A percentile compares a stretch with the other conserved stretches of the same genome.
Conservation (phyloP, 2,797 vertebrate species). For the Enteromius radiatus region DNA sequence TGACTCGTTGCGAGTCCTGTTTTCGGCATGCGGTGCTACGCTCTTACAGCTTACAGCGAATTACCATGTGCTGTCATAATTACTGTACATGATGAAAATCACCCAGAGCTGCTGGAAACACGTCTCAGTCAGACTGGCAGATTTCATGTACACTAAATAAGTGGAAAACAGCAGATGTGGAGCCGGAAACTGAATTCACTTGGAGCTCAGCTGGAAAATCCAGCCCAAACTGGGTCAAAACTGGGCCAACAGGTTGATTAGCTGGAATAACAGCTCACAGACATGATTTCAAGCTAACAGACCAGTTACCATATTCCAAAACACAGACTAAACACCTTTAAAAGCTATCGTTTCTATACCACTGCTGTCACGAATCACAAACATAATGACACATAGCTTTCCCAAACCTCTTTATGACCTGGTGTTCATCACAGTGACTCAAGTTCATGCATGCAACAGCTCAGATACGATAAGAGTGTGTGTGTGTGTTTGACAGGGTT, state of each 20-base stretch:
- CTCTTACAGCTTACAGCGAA: conserved; percentile 66
- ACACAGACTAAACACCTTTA: background rate
- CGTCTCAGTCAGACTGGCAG: conserved; percentile 52
- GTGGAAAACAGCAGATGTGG: conserved; percentile 5
- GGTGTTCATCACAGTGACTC: background rate
- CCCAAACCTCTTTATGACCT: background rate
- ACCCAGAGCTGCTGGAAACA: conserved; percentile 52
- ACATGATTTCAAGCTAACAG: background rate
- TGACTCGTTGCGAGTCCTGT: conserved; percentile 23
- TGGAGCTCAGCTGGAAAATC: conserved; percentile 39
- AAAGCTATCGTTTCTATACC: background rate
- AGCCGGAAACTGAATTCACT: conserved; percentile 44
- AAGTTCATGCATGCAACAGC: background rate
- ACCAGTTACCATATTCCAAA: background rate
- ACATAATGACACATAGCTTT: background rate
- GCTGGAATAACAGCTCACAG: background rate
- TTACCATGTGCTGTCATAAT: conserved; percentile 67
- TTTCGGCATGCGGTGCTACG: conserved; percentile 11
- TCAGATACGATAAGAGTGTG: background rate
- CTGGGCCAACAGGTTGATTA: conserved; percentile 7
- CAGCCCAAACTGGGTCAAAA: background rate
- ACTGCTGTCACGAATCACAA: background rate
- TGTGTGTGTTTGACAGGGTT: conserved; percentile 49
- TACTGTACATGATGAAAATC: conserved; percentile 51
- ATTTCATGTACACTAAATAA: conserved; percentile 53